A percentile compares a stretch with the other conserved stretches of the same genome.
These are phyloP conservation scores for Nanorana parkeri DNA, from an alignment of 2,113 vertebrate genomes.

Conservation along the genomic window DNA sequence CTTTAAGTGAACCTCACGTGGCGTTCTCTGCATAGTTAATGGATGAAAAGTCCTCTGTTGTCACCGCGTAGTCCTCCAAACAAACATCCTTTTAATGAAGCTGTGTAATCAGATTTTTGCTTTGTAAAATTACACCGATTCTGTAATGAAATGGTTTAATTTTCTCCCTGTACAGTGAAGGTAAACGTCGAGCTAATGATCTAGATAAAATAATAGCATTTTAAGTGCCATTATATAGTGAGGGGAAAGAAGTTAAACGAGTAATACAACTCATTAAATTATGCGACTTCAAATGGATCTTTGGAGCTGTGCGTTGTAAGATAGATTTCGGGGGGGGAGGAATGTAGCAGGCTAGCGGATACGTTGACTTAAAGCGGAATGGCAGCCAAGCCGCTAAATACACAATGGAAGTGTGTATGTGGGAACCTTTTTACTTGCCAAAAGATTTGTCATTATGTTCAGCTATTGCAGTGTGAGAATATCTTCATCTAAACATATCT, in stretches of 20 bases:
- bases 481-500: too few relatives aligned
- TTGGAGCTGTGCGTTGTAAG: not conserved
- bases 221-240: constrained; percentile 32
- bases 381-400: too few relatives aligned
- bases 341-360: too few relatives aligned
- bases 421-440: too few relatives aligned
- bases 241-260: constrained; percentile 8
- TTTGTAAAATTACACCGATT: constrained; percentile 4
- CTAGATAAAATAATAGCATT: constrained; percentile 29
- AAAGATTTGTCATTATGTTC: too few relatives aligned
- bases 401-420: too few relatives aligned
- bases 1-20: too few relatives aligned
- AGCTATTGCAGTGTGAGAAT: too few relatives aligned
- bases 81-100: constrained; percentile 2
- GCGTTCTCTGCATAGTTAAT: not conserved
- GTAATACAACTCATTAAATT: constrained; percentile 18
- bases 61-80: not conserved
- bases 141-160: not conserved
- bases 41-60: not conserved
- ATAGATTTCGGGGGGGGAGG: not conserved
- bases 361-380: too few relatives aligned
- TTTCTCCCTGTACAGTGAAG: constrained; percentile 1
- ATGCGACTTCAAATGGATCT: not conserved
- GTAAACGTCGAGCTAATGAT: constrained; percentile 42
- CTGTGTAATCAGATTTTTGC: not conserved